These are phyloP conservation scores for Helicoverpa armigera DNA, from an alignment of 1,140 invertebrate species.

Conservation along the genomic window DNA sequence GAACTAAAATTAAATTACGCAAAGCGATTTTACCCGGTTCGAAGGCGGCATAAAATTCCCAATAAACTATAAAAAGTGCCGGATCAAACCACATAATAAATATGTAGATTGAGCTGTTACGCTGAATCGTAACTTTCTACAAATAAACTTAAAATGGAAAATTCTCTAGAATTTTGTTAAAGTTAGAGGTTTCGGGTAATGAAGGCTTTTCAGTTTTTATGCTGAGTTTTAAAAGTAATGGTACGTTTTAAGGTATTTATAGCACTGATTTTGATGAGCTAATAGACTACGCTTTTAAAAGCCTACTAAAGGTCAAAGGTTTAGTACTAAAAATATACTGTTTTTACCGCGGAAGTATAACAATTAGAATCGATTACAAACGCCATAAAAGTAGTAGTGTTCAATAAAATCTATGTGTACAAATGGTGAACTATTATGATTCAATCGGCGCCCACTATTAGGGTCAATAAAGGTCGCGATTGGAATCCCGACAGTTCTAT, in stretches of 20 bases:
- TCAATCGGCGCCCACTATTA: slow-evolving; percentile 17
- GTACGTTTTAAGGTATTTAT: no score
- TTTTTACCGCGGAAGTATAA: background rate
- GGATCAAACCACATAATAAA: slow-evolving; percentile 27
- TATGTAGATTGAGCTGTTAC: slow-evolving; percentile 37
- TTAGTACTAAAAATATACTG: no score
- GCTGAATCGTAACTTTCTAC: slow-evolving; percentile 16
- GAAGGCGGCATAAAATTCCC: slow-evolving; percentile 11
- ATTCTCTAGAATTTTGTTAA: slow-evolving; percentile 1
- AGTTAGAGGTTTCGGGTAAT: background rate
- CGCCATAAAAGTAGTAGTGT: slow-evolving; percentile 18
- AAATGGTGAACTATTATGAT: slow-evolving; percentile 27
- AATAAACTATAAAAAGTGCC: slow-evolving; percentile 26
- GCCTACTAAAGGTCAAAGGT: no score
- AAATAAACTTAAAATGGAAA: slow-evolving; percentile 32
- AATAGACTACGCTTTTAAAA: no score
- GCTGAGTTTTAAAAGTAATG: no score
- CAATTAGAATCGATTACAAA: slow-evolving; percentile 27
- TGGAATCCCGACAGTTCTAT: slow-evolving; percentile 37
- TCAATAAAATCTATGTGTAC: slow-evolving; percentile 31
- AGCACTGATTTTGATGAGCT: no score
- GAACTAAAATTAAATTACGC: background rate
- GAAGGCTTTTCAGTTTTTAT: no score
- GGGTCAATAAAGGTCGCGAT: slow-evolving; percentile 39
- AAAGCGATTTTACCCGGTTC: background rate